Evolutionary conservation across 2,797 vertebrate genomes (phyloP).

Genomic region (Otolemur crassicaudatus): DNA sequence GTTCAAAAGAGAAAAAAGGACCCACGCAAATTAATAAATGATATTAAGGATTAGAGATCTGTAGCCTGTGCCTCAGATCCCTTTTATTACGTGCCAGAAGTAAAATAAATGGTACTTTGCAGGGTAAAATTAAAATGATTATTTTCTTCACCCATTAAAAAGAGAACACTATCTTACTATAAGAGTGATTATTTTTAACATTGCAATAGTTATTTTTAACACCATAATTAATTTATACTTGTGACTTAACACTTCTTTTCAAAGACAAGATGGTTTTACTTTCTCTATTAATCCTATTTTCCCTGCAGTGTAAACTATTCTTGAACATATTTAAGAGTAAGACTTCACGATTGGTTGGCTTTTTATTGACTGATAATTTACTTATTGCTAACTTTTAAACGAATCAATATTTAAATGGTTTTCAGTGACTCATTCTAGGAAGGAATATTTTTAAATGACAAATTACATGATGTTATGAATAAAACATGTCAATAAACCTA

Average conservation of each 20-base stretch:
- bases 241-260: not conserved
- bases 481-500: not conserved
- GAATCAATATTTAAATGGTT: constrained; percentile 30
- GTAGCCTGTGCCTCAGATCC: not conserved
- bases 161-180: not conserved
- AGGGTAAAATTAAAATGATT: constrained; percentile 1
- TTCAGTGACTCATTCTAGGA: constrained; percentile 35
- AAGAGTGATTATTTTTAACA: not conserved
- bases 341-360: not conserved
- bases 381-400: not conserved
- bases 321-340: constrained; percentile 24
- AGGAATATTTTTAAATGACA: constrained; percentile 34
- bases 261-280: not conserved
- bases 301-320: not conserved
- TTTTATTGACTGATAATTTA: constrained; percentile 18
- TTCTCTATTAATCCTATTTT: not conserved
- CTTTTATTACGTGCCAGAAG: not conserved
- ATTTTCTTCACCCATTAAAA: constrained; percentile 37
- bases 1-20: constrained; percentile 76
- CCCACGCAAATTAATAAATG: constrained; percentile 73
- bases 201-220: constrained; percentile 8
- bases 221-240: not conserved
- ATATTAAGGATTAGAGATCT: constrained; percentile 67
- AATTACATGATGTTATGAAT: not conserved
- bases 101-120: not conserved